Conservation (phyloP, 2,797 vertebrate species). For the Scleropages formosus region DNA sequence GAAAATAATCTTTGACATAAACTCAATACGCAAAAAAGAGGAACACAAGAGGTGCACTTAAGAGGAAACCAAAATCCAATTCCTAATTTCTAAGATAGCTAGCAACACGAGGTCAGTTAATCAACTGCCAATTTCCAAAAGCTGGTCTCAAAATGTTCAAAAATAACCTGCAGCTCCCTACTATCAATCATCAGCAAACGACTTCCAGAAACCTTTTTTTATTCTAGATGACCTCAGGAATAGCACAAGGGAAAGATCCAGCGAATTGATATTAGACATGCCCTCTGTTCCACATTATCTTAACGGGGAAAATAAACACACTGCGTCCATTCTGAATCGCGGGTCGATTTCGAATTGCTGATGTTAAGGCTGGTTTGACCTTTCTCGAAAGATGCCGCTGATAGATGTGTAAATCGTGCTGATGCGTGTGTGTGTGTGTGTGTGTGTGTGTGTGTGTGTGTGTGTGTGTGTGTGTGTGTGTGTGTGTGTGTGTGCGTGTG, state of each 20-base stretch:
- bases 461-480: not conserved
- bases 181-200: slow-evolving; percentile 31
- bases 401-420: not conserved
- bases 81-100: slow-evolving; percentile 14
- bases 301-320: slow-evolving; percentile 12
- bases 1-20: not conserved
- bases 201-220: slow-evolving; percentile 21
- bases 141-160: slow-evolving; percentile 8
- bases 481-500: not conserved
- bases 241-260: slow-evolving; percentile 5
- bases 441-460: not conserved
- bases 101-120: slow-evolving; percentile 20
- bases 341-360: not conserved
- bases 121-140: slow-evolving; percentile 20
- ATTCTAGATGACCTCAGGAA: slow-evolving; percentile 23
- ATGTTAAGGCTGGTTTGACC: slow-evolving; percentile 15
- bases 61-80: slow-evolving; percentile 25
- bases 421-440: not conserved
- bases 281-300: slow-evolving; percentile 29
- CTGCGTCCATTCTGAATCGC: slow-evolving; percentile 11
- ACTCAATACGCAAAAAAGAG: not conserved
- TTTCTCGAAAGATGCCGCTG: not conserved
- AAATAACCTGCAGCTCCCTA: slow-evolving; percentile 4
- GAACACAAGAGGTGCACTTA: slow-evolving; percentile 14
- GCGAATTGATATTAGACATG: slow-evolving; percentile 12